phyloP scores from a whole-genome alignment of 1,140 invertebrate species.

The Meteorus sp. region DNA sequence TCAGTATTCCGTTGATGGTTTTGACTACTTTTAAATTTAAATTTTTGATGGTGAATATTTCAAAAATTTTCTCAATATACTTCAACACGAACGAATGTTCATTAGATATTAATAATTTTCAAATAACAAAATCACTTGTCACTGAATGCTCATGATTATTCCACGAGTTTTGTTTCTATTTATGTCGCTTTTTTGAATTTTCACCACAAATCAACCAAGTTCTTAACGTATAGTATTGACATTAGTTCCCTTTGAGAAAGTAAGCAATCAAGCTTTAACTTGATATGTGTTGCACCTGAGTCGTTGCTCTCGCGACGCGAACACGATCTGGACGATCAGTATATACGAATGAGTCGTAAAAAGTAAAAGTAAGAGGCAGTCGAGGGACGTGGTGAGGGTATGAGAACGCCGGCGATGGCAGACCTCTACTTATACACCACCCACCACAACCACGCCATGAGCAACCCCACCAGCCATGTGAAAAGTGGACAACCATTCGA shows the following conservation, averaged over 20 bases:
- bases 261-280: slow-evolving; percentile 30
- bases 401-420: slow-evolving; percentile 56
- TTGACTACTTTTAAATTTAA: slow-evolving; percentile 24
- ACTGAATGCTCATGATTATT: slow-evolving; percentile 13
- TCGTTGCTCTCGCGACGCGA: slow-evolving; percentile 10
- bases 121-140: slow-evolving; percentile 12
- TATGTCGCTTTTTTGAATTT: background rate
- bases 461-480: slow-evolving; percentile 51
- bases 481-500: slow-evolving; percentile 48
- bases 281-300: background rate
- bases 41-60: too few relatives aligned
- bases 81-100: too few relatives aligned
- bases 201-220: background rate
- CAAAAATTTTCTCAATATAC: too few relatives aligned
- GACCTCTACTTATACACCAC: slow-evolving; percentile 59
- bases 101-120: background rate
- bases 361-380: slow-evolving; percentile 53
- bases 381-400: slow-evolving; percentile 57
- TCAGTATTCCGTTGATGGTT: slow-evolving; percentile 22
- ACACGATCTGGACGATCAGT: slow-evolving; percentile 10
- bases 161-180: too few relatives aligned
- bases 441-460: slow-evolving; percentile 48
- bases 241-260: slow-evolving; percentile 28
- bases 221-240: too few relatives aligned
- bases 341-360: slow-evolving; percentile 19